Percentiles rank a stretch among this genome's conserved stretches.
Evolutionary conservation across 2,113 vertebrate species (phyloP).

Genomic region (Speoplatyrhinus poulsoni): DNA sequence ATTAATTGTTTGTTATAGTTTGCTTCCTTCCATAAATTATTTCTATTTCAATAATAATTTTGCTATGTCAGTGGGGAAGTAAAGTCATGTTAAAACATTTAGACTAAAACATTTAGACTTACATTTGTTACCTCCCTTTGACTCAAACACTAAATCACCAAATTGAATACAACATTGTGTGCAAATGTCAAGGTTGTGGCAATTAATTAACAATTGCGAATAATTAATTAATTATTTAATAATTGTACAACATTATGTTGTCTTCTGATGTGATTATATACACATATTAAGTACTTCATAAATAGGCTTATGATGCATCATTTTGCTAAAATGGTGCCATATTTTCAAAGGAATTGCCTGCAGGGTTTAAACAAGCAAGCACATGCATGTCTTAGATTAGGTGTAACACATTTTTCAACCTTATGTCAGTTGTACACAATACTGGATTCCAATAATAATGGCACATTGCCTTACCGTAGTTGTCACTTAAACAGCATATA

Average conservation of each 20-base stretch:
- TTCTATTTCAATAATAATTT: not conserved
- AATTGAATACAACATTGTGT: not conserved
- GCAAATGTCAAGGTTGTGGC: not conserved
- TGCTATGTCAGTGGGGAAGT: not conserved
- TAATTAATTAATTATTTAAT: no score
- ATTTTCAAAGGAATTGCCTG: slow-evolving; percentile 17
- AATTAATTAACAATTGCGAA: not conserved
- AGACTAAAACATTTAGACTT: no score
- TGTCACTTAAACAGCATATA: slow-evolving; percentile 34
- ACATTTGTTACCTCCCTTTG: no score
- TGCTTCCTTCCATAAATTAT: not conserved
- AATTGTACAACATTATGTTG: not conserved
- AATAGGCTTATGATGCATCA: slow-evolving; percentile 19
- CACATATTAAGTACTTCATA: slow-evolving; percentile 1
- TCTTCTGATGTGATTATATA: slow-evolving; percentile 2
- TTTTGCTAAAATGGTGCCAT: not conserved
- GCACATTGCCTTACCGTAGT: slow-evolving; percentile 48
- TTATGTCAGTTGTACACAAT: slow-evolving; percentile 32
- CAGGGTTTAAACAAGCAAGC: slow-evolving; percentile 31
- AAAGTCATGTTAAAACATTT: not conserved
- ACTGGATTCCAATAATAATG: slow-evolving; percentile 35
- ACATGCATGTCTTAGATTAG: slow-evolving; percentile 30
- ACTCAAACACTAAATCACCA: no score
- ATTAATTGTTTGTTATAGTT: not conserved
- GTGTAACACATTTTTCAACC: slow-evolving; percentile 34